Evolutionary conservation across 2,797 vertebrate genomes (phyloP).

Genomic region (Alcedo atthis): DNA sequence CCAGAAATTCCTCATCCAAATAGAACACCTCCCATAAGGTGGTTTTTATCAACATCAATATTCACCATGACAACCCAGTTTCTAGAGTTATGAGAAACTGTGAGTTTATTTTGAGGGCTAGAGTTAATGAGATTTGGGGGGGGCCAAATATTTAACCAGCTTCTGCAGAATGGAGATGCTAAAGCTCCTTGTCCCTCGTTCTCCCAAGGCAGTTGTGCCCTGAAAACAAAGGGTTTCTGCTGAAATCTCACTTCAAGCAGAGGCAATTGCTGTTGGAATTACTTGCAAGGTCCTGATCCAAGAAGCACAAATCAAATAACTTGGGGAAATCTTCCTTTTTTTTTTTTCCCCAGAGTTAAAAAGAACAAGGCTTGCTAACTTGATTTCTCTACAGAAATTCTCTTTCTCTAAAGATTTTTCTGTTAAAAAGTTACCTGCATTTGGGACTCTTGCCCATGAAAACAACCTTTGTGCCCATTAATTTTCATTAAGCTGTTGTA

Average conservation of each 20-base stretch:
- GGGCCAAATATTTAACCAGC: background rate
- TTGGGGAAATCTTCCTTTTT: background rate
- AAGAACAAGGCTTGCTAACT: background rate
- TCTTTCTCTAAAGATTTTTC: background rate
- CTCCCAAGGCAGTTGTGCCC: background rate
- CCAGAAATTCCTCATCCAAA: background rate
- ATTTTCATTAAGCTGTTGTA: background rate
- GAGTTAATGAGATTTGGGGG: background rate
- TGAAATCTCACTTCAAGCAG: background rate
- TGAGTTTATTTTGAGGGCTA: background rate
- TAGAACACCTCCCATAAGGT: background rate
- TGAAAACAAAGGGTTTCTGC: background rate
- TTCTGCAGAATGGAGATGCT: background rate
- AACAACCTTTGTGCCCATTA: background rate
- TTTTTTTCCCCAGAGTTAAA: background rate
- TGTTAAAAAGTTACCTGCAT: background rate
- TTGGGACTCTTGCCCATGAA: background rate
- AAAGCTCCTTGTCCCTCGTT: background rate
- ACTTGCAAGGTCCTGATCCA: background rate
- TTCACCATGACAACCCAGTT: conserved; percentile 47
- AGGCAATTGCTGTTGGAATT: background rate
- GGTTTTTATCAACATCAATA: background rate
- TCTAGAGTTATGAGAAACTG: background rate
- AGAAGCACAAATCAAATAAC: background rate
- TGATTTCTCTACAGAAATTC: background rate